These are phyloP conservation scores for Spodoptera littoralis DNA, from an alignment of 2,888 invertebrate species.

Conservation along the genomic window DNA sequence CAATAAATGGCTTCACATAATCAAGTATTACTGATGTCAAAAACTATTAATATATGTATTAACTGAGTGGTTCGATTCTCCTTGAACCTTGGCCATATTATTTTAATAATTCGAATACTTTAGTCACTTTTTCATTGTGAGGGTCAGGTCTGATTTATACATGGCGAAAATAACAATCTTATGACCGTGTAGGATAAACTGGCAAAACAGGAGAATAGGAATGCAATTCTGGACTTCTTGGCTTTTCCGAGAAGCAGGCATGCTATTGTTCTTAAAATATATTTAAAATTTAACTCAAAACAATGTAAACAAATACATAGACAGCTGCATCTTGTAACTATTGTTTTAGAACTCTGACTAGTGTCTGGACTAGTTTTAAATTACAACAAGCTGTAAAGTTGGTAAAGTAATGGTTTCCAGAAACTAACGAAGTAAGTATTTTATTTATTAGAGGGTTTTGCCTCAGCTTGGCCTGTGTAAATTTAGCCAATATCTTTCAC, in stretches of 20 bases:
- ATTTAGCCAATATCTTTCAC: too few species aligned
- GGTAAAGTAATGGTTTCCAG: not conserved
- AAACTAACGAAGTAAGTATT: too few species aligned
- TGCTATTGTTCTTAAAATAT: slow-evolving; percentile 4
- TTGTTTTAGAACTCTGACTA: slow-evolving; percentile 43
- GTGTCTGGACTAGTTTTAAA: slow-evolving; percentile 10
- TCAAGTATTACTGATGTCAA: slow-evolving; percentile 7
- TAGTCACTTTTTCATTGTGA: too few species aligned
- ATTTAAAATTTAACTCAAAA: slow-evolving; percentile 12
- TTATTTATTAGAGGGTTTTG: too few species aligned
- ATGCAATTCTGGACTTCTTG: too few species aligned
- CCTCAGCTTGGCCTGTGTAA: too few species aligned
- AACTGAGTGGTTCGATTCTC: slow-evolving; percentile 11
- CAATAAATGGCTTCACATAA: slow-evolving; percentile 22
- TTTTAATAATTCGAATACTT: too few species aligned
- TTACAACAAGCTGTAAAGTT: slow-evolving; percentile 28
- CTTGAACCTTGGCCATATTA: slow-evolving; percentile 6
- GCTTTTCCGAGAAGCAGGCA: too few species aligned
- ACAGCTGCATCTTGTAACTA: slow-evolving; percentile 21
- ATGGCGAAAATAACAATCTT: too few species aligned
- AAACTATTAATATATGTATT: slow-evolving; percentile 7
- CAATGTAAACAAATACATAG: slow-evolving; percentile 1
- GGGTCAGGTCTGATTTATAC: too few species aligned
- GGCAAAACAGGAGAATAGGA: too few species aligned
- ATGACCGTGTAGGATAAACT: too few species aligned